Percentiles rank a stretch among this genome's conserved stretches.
Evolutionary conservation across 1,140 invertebrate species (phyloP).

Genomic region (Zaprionus nigranus): DNA sequence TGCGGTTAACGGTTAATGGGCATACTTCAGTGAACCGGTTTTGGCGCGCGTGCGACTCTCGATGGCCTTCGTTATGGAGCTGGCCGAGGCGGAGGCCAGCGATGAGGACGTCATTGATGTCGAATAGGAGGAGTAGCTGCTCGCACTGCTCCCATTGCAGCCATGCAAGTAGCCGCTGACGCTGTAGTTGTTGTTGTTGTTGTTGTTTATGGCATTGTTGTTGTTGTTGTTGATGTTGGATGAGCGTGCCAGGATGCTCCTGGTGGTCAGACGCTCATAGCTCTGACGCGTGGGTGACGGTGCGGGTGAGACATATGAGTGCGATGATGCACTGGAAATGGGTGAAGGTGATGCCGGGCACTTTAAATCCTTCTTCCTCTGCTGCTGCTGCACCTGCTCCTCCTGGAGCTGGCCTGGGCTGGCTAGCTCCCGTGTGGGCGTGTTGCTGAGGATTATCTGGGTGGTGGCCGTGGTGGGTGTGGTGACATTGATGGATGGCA

Average conservation of each 20-base stretch:
- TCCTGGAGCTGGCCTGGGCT: conserved; percentile 19
- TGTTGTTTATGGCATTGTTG: conserved; percentile 32
- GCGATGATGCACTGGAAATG: conserved; percentile 57
- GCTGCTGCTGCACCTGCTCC: conserved; percentile 23
- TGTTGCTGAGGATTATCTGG: conserved; percentile 70
- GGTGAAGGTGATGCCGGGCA: conserved; percentile 34
- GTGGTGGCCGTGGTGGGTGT: conserved; percentile 75
- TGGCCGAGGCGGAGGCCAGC: conserved; percentile 53
- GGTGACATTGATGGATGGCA: conserved; percentile 80
- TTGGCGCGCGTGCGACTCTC: conserved; percentile 75
- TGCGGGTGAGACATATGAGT: conserved; percentile 66
- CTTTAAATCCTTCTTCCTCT: conserved; percentile 9
- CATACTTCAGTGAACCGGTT: conserved; percentile 83
- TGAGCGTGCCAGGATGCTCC: conserved; percentile 68
- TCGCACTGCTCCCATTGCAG: conserved; percentile 42
- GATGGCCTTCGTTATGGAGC: conserved; percentile 66
- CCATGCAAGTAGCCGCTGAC: conserved; percentile 73
- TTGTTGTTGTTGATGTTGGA: conserved; percentile 23
- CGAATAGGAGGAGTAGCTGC: conserved; percentile 66
- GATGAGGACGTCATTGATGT: conserved; percentile 74
- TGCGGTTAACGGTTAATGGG: conserved; percentile 48
- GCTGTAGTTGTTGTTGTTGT: conserved; percentile 55
- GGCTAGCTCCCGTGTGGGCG: conserved; percentile 38
- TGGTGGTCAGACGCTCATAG: conserved; percentile 70
- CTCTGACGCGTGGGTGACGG: conserved; percentile 46